Evolutionary conservation across 2,888 invertebrate genomes (phyloP).

Genomic region (Digitonthophagus gazella): DNA sequence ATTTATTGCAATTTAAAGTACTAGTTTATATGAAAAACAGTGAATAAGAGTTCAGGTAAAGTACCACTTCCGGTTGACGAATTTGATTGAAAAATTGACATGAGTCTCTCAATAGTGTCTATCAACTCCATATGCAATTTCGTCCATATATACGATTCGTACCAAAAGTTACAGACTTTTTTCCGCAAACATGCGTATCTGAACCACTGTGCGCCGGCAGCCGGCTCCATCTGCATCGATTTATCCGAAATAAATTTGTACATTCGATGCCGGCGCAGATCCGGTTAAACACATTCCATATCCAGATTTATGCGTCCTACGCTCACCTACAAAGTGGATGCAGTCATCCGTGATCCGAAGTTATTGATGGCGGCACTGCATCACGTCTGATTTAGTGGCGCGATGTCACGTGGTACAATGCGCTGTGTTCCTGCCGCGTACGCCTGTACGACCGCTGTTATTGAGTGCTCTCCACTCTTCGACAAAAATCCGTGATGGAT

Average conservation of each 20-base stretch:
- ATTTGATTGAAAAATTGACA: no score
- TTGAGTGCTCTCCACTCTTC: not conserved
- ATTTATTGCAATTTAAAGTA: no score
- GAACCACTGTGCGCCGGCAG: no score
- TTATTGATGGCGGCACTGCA: conserved; percentile 17
- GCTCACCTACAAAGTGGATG: conserved; percentile 13
- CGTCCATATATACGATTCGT: no score
- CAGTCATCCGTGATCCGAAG: conserved; percentile 14
- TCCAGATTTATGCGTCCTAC: conserved; percentile 12
- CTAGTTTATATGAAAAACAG: no score
- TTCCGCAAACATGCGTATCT: no score
- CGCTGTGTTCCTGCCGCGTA: conserved; percentile 4
- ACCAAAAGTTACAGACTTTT: no score
- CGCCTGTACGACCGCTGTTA: not conserved
- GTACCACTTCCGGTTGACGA: no score
- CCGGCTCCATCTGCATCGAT: conserved; percentile 1
- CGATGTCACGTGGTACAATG: conserved; percentile 2
- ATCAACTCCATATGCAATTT: no score
- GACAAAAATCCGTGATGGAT: not conserved
- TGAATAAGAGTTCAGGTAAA: no score
- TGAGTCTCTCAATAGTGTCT: no score
- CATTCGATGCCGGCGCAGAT: conserved; percentile 3
- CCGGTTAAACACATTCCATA: conserved; percentile 14
- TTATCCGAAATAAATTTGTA: not conserved
- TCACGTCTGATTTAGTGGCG: conserved; percentile 11